Base-by-base conservation (phyloP, 1,140 invertebrate species). In the Papilio aristodemus region DNA sequence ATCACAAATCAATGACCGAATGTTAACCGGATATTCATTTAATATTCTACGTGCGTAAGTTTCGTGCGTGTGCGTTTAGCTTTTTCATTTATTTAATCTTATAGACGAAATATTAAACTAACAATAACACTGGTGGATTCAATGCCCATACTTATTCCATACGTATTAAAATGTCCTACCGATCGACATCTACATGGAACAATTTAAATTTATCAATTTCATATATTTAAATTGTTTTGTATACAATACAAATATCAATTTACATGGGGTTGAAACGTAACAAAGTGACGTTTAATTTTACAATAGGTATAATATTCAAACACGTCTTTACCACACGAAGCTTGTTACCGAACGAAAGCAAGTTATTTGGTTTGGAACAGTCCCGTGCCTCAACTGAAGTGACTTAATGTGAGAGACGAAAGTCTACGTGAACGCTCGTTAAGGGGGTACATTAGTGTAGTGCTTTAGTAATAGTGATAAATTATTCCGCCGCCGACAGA, bases 401-500 rank as follows among this genome's bases (percentile, higher is more conserved):
- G 25, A 66, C 39, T 66, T 50, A 66, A 66, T 66, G 22, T 17
- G 22, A 36, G 14, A 63, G 39, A 66, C 63, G 63, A 66, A 66
- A 46, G 63, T 66, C 22, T 32, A 46, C 39, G 59, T 62, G 25
- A 50, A 66, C 63, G 63, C 63, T 66, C 63, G 63, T 66, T 66
- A 66, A 27, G 39, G 63, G 63, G 63, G 39, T 32, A 46, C 63
- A 66, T 66, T 50, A 66, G 39, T 66, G 63, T 66, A 46, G 41
- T 50, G 63, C 13, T 66, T 66, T 50, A 66, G 39, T 66, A 66
- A 66, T 66, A 36, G 63, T 66, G 39, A 66, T 66, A 66, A 66
- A 66, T 66, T 66, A 66, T 66, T 66, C 63, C 25, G n/a, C 63
- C 41, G 63, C 63, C 25, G 27, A 66, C 63, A 32, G 63, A 66